Percentiles rank a stretch among this genome's conserved stretches.
phyloP scores from a whole-genome alignment of 2,888 invertebrate species.

The Diarsia dahlii region DNA sequence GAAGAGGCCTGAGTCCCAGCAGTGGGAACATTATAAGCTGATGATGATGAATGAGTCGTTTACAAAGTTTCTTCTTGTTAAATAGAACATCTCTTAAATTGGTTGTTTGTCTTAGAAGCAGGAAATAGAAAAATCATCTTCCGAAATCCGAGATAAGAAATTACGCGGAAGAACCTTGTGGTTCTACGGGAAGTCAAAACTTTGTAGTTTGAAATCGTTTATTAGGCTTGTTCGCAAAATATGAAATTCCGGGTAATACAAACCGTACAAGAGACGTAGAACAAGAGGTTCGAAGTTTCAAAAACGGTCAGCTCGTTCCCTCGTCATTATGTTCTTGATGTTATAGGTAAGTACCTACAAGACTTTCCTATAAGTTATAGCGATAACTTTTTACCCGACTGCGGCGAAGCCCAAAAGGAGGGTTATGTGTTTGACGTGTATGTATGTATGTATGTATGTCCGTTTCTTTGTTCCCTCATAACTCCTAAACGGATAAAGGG shows the following conservation, averaged over 20 bases:
- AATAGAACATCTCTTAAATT: not conserved
- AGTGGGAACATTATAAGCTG: too few species aligned
- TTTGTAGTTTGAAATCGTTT: conserved; percentile 19
- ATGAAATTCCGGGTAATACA: conserved; percentile 4
- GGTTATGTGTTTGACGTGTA: too few species aligned
- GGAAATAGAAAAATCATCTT: not conserved
- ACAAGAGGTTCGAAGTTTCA: not conserved
- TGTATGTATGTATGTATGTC: too few species aligned
- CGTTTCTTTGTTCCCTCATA: too few species aligned
- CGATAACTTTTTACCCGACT: too few species aligned
- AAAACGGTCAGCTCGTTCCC: not conserved
- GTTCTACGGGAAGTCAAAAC: not conserved
- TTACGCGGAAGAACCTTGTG: conserved; percentile 7
- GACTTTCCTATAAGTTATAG: too few species aligned
- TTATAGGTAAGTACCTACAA: too few species aligned
- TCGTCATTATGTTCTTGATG: not conserved
- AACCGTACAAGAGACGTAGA: too few species aligned
- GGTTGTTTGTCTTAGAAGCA: not conserved
- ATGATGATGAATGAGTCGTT: not conserved
- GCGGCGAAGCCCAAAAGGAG: too few species aligned
- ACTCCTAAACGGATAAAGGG: too few species aligned
- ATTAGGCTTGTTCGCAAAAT: not conserved
- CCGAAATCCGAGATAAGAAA: conserved; percentile 2
- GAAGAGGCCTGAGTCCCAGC: too few species aligned
- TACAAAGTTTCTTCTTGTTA: not conserved